Conservation (phyloP, 2,888 invertebrate species). For the Lypha dubia region DNA sequence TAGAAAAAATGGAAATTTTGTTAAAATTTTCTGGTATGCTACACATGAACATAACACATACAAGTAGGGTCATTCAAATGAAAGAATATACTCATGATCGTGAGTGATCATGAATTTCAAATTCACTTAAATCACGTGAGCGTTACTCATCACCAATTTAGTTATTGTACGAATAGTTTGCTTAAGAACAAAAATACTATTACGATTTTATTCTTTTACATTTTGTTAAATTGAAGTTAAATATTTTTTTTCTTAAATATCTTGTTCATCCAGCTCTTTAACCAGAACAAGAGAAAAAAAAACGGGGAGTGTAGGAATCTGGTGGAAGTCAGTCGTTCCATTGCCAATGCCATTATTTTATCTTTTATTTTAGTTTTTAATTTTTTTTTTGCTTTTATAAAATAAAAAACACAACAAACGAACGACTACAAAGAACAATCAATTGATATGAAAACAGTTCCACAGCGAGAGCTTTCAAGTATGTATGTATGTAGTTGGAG, state of each 20-base stretch:
- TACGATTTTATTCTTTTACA: slow-evolving; percentile 14
- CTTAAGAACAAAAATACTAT: slow-evolving; percentile 5
- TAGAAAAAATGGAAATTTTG: too few relatives aligned
- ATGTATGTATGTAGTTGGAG: slow-evolving; percentile 7
- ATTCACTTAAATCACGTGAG: too few relatives aligned
- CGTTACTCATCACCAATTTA: too few relatives aligned
- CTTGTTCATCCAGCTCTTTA: slow-evolving; percentile 34
- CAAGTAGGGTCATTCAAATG: too few relatives aligned
- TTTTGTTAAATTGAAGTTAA: slow-evolving; percentile 9
- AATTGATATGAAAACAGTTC: slow-evolving; percentile 44
- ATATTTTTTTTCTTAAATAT: slow-evolving; percentile 18
- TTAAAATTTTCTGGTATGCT: too few relatives aligned
- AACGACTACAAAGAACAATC: slow-evolving; percentile 50
- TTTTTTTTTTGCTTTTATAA: slow-evolving; percentile 21
- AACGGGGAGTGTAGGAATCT: slow-evolving; percentile 3
- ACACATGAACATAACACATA: too few relatives aligned
- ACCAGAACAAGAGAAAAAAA: too few relatives aligned
- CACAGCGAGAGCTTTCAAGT: slow-evolving; percentile 31
- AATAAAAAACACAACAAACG: slow-evolving; percentile 22
- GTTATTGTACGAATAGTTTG: background rate
- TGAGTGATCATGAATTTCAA: too few relatives aligned
- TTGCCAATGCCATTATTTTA: slow-evolving; percentile 57
- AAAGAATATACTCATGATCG: too few relatives aligned
- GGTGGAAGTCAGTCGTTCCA: slow-evolving; percentile 48
- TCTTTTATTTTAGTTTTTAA: background rate